These are phyloP conservation scores for Autographa pulchrina DNA, from an alignment of 2,888 invertebrate species.

Conservation along the genomic window DNA sequence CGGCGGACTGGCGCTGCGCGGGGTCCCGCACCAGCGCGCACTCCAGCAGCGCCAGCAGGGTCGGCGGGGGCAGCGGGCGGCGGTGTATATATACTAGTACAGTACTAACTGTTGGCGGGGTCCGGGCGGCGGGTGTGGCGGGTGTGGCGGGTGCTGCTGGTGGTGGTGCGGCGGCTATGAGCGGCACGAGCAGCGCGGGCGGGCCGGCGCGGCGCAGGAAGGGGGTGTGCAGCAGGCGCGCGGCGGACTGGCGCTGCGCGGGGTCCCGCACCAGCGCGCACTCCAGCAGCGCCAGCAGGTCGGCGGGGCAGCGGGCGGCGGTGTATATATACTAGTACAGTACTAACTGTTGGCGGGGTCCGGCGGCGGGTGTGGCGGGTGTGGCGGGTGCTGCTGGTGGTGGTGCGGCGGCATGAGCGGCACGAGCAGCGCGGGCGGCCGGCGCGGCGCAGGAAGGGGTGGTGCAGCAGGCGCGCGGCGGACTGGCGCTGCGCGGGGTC, in stretches of 20 bases:
- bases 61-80: slow-evolving; percentile 95
- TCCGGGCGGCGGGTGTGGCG: slow-evolving; percentile 92
- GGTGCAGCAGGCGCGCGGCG: slow-evolving; percentile 96
- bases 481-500: slow-evolving; percentile 96
- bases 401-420: slow-evolving; percentile 95
- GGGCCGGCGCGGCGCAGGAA: slow-evolving; percentile 98
- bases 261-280: no score
- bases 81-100: not conserved
- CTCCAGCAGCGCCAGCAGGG: slow-evolving; percentile 94
- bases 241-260: no score
- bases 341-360: slow-evolving; percentile 92
- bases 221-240: slow-evolving; percentile 96
- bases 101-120: slow-evolving; percentile 92
- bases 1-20: slow-evolving; percentile 96
- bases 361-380: slow-evolving; percentile 92
- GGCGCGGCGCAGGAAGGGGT: slow-evolving; percentile 97
- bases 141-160: slow-evolving; percentile 93
- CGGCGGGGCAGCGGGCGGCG: no score
- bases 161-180: slow-evolving; percentile 95
- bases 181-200: slow-evolving; percentile 96
- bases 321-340: slow-evolving; percentile 76
- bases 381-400: slow-evolving; percentile 95
- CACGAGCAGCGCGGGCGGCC: slow-evolving; percentile 97
- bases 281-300: no score
- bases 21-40: slow-evolving; percentile 92